Base-by-base conservation (phyloP, 2,888 invertebrate species). In the Periphyllus acericola region DNA sequence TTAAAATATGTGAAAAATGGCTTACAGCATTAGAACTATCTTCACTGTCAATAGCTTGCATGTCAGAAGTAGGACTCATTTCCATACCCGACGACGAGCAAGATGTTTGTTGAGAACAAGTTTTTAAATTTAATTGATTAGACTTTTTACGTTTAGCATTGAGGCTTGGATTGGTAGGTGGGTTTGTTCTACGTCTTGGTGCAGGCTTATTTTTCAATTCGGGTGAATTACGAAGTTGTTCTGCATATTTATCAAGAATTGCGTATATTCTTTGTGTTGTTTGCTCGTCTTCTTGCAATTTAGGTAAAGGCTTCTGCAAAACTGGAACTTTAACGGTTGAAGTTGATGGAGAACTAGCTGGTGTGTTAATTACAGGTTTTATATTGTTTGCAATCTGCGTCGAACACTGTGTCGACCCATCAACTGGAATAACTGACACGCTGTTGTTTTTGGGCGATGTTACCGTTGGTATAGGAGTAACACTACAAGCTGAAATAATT, bases 121-220 rank as follows among this genome's bases (percentile, higher is more conserved):
- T 93, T 90, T 95, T 94, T 32, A 94, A 93, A 72, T 94, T 93
- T 88, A 93, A 92, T 0, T 93, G 94, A 40, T 93, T 93, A 87
- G 94, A 94, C 91, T 95, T 95, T 90, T 95, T 94, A 75, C 95
- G 93, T 89, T 95, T 95, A 0, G 94, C 93, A 75, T 94, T 94
- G 32, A 95, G 94, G 82, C 93, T 94, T 0, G 95, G 94, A 92
- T 94, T 95, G 1, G 95, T 94, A 1, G 95, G 95, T 25, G 94
- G 94, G 91, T 96, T 95, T 0, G 95, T 94, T 86, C 96, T 93
- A 90, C 96, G 92, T 75, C 96, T 93, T 0, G 96, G 96, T 0
- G 96, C 96, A 0, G 96, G 96, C 91, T 96, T 96, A 91, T 96
- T 95, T 91, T 96, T 96, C 75, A 94, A 91, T 91, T 96, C 96